Base-by-base conservation (phyloP, 2,888 invertebrate species). In the Rhamnusium bicolor region DNA sequence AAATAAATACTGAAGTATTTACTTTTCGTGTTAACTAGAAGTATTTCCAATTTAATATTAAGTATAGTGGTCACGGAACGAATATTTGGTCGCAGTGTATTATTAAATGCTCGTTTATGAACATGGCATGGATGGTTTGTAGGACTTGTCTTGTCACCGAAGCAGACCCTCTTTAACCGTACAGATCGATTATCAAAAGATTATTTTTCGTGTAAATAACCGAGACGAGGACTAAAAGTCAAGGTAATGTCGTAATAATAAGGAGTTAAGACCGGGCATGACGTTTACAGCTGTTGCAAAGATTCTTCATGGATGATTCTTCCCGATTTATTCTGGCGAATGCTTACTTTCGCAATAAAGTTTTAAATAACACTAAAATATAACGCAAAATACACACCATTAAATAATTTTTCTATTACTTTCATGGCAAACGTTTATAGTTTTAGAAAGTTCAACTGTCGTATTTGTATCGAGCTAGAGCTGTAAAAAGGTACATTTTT, bases 121-220 rank as follows among this genome's bases (percentile, higher is more conserved):
- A 18, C 16, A 51, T 47, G 19, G 51, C 51, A 18, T 18, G 51
- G 10, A 51, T 19, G 51, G 18, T 51, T 10, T 16, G 51, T 19
- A 51, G 51, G 51, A 51, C 51, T 16, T 51, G 51, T 51, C 63
- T 51, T 63, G 63, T 63, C 63, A 63, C 49, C 62, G 61, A 32
- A n/a, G 58, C 58, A 18, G 54, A 18, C 58, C 58, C 60, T 10
- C 12, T 60, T 60, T 60, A 60, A 18, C 29, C 60, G 14, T 60
- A 46, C 61, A 21, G 24, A 49, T 49, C 63, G 63, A 63, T 49
- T 63, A 63, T 49, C 14, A 49, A 49, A 63, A 63, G 58, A 58
- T 58, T 58, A 58, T 29, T 58, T 29, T 58, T 58, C 58, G 8
- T 58, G 58, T 58, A 51, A 51, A 18, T 46, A 61, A 61, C 29